These are phyloP conservation scores for Apeira syringaria DNA, from an alignment of 2,888 invertebrate species.

Conservation along the genomic window DNA sequence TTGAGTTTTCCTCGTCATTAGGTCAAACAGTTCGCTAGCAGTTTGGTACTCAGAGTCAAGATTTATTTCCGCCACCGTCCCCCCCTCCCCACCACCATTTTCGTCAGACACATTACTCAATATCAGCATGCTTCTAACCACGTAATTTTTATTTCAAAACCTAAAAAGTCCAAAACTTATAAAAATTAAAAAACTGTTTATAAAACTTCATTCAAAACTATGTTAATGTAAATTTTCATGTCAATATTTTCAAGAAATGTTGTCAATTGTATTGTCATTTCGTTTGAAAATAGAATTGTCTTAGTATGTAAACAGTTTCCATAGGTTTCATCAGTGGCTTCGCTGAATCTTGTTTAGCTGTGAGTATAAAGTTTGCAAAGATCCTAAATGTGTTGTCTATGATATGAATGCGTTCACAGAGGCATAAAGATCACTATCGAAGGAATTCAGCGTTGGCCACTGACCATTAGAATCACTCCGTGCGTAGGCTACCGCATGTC, in stretches of 20 bases:
- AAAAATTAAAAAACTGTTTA: slow-evolving; percentile 18
- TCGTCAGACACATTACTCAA: slow-evolving; percentile 50
- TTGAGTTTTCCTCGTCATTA: slow-evolving; percentile 53
- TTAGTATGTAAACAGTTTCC: too few species aligned
- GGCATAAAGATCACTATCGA: too few species aligned
- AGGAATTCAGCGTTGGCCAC: too few species aligned
- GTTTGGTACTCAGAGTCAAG: slow-evolving; percentile 49
- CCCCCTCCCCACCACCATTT: slow-evolving; percentile 33
- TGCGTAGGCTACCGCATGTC: too few species aligned
- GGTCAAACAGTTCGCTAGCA: slow-evolving; percentile 58
- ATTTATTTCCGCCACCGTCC: slow-evolving; percentile 22
- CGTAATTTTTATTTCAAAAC: slow-evolving; percentile 49
- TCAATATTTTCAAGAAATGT: slow-evolving; percentile 45
- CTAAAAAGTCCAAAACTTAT: slow-evolving; percentile 31
- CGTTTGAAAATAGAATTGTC: slow-evolving; percentile 43
- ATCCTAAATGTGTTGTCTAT: too few species aligned
- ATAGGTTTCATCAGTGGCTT: too few species aligned
- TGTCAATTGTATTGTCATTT: slow-evolving; percentile 35
- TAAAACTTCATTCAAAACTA: slow-evolving; percentile 55
- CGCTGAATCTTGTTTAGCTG: too few species aligned
- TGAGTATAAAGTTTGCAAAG: too few species aligned
- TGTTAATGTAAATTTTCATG: slow-evolving; percentile 60
- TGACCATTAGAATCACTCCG: too few species aligned
- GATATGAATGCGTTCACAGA: too few species aligned
- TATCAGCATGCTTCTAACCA: slow-evolving; percentile 56